These are phyloP conservation scores for Euwallacea fornicatus DNA, from an alignment of 1,140 invertebrate genomes.

Conservation along the genomic window DNA sequence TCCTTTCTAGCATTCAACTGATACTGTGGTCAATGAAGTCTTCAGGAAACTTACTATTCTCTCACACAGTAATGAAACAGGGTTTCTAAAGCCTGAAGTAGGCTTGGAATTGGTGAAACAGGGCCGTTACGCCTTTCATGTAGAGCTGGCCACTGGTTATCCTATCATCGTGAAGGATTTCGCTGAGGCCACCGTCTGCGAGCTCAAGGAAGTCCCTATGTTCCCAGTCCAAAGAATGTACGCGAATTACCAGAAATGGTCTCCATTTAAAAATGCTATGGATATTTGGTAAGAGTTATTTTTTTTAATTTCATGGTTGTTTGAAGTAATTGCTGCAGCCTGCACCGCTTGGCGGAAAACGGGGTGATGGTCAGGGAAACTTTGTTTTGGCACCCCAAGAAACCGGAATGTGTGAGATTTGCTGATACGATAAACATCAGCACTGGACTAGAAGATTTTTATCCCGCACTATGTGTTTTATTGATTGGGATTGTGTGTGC, in stretches of 20 bases:
- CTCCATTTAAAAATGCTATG: slow-evolving; percentile 45
- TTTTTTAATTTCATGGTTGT: neutral
- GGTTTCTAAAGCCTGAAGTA: slow-evolving; percentile 40
- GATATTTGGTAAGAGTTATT: slow-evolving; percentile 44
- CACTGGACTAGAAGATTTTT: slow-evolving; percentile 42
- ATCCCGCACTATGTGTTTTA: slow-evolving; percentile 40
- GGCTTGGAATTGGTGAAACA: slow-evolving; percentile 43
- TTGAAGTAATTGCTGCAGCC: slow-evolving; percentile 20
- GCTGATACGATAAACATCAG: slow-evolving; percentile 24
- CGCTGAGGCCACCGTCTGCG: slow-evolving; percentile 44
- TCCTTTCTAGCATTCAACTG: slow-evolving; percentile 17
- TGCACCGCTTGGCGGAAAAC: slow-evolving; percentile 39
- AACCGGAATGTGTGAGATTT: slow-evolving; percentile 40
- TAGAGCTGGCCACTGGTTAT: slow-evolving; percentile 45
- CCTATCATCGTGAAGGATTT: slow-evolving; percentile 46
- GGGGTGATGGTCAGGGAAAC: slow-evolving; percentile 38
- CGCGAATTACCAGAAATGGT: slow-evolving; percentile 44
- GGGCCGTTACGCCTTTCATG: slow-evolving; percentile 47
- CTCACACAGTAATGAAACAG: slow-evolving; percentile 4
- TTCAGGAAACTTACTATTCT: slow-evolving; percentile 2
- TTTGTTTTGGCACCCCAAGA: slow-evolving; percentile 40
- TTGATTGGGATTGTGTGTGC: slow-evolving; percentile 36
- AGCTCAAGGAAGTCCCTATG: slow-evolving; percentile 47
- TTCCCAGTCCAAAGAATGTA: slow-evolving; percentile 44
- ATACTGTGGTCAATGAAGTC: slow-evolving; percentile 23